Percentiles rank a stretch among this genome's conserved stretches.
These are phyloP conservation scores for Tenthredo amoena DNA, from an alignment of 2,888 invertebrate genomes.

Conservation along the genomic window DNA sequence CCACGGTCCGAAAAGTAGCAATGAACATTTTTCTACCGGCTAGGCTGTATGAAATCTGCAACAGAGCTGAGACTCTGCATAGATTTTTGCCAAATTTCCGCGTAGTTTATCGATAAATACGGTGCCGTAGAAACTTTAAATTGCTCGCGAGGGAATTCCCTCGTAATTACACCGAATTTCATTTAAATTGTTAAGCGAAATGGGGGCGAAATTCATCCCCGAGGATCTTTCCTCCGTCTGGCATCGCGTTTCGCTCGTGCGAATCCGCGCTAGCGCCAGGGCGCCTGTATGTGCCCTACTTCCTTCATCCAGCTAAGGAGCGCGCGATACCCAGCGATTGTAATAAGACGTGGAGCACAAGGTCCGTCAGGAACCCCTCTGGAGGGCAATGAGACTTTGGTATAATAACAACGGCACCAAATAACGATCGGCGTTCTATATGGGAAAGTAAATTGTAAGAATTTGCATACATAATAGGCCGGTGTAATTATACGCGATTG, in stretches of 20 bases:
- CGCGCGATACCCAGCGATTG: background rate
- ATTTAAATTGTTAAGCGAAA: background rate
- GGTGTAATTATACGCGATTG: conserved; percentile 21
- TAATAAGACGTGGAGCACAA: background rate
- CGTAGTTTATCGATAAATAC: too few relatives aligned
- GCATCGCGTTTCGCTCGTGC: background rate
- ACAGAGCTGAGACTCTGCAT: background rate
- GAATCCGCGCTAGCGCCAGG: background rate
- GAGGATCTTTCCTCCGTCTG: background rate
- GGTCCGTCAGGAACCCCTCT: background rate
- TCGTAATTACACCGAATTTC: conserved; percentile 4
- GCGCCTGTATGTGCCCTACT: background rate
- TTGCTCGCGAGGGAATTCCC: background rate
- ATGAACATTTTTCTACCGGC: background rate
- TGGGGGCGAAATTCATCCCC: background rate
- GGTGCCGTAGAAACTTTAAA: background rate
- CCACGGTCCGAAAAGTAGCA: background rate
- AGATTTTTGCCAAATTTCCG: background rate
- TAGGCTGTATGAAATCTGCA: background rate
- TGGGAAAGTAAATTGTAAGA: conserved; percentile 4
- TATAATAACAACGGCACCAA: background rate
- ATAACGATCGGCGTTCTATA: conserved; percentile 11
- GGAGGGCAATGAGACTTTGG: conserved; percentile 3
- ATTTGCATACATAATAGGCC: conserved; percentile 1
- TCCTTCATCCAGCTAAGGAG: background rate